These are phyloP conservation scores for Neodontobutis hainanensis DNA, from an alignment of 2,113 vertebrate genomes.

Conservation along the genomic window DNA sequence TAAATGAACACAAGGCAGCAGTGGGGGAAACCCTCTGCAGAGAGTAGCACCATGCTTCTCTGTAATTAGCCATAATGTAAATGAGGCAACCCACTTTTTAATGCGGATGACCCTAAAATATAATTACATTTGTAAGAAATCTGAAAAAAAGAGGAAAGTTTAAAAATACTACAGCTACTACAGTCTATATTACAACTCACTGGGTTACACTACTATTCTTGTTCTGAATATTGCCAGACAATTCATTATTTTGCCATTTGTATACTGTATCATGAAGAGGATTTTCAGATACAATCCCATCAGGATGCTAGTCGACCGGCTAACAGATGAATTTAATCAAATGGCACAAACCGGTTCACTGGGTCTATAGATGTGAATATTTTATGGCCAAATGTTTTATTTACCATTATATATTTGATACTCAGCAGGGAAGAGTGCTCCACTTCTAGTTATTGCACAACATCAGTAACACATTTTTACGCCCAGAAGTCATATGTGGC, in stretches of 20 bases:
- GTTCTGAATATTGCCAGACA: background rate
- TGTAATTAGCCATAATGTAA: constrained; percentile 44
- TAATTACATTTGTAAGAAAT: constrained; percentile 17
- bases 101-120: constrained; percentile 44
- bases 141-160: constrained; percentile 2
- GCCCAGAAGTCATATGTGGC: constrained; percentile 39
- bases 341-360: constrained; percentile 50
- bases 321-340: constrained; percentile 47
- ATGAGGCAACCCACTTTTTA: constrained; percentile 48
- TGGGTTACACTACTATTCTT: no score
- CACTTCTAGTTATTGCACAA: constrained; percentile 40
- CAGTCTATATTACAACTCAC: background rate
- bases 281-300: background rate
- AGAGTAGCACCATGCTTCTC: background rate
- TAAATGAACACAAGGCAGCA: constrained; percentile 30
- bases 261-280: no score
- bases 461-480: constrained; percentile 63
- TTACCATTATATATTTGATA: constrained; percentile 60
- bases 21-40: constrained; percentile 25
- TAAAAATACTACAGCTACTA: background rate
- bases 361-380: constrained; percentile 52
- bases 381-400: constrained; percentile 67
- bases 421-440: constrained; percentile 33
- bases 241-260: background rate
- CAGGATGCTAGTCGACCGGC: background rate